A percentile compares a stretch with the other conserved stretches of the same genome.
phyloP scores from a whole-genome alignment of 2,888 invertebrate species.

The Thereva nobilitata region DNA sequence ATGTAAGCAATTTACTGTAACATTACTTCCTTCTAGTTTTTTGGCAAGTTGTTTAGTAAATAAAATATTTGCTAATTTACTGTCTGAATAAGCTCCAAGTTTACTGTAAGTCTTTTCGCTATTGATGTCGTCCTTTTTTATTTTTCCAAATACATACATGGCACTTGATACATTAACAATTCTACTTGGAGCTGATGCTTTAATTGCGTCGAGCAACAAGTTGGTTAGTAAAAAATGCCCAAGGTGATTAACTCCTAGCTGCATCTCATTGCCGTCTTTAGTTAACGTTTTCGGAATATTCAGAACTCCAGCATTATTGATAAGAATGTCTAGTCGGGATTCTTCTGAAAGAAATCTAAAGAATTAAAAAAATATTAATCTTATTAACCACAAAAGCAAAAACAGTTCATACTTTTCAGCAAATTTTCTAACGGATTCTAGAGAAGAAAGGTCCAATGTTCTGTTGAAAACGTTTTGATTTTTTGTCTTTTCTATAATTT shows the following conservation, averaged over 20 bases:
- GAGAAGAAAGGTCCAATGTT: constrained; percentile 56
- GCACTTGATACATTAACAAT: constrained; percentile 71
- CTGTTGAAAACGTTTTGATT: constrained; percentile 71
- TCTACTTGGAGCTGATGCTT: constrained; percentile 66
- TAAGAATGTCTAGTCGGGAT: constrained; percentile 25
- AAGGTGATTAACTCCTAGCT: constrained; percentile 61
- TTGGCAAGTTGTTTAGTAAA: constrained; percentile 69
- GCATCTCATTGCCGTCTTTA: constrained; percentile 60
- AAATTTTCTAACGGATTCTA: constrained; percentile 61
- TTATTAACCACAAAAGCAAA: background rate
- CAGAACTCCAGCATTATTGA: constrained; percentile 48
- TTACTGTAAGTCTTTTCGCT: constrained; percentile 66
- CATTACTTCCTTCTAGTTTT: constrained; percentile 62
- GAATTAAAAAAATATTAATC: background rate
- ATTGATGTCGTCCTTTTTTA: constrained; percentile 70
- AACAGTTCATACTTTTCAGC: constrained; percentile 47
- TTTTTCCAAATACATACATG: constrained; percentile 67
- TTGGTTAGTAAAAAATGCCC: constrained; percentile 64
- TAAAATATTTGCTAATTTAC: constrained; percentile 74
- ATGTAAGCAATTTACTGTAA: constrained; percentile 69
- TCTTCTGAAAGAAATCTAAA: constrained; percentile 30
- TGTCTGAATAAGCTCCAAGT: constrained; percentile 67
- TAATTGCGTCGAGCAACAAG: constrained; percentile 59
- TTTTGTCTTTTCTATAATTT: constrained; percentile 69
- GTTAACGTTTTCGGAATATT: constrained; percentile 49